Conservation (phyloP, 2,113 vertebrate genomes). For the Vulpes lagopus region DNA sequence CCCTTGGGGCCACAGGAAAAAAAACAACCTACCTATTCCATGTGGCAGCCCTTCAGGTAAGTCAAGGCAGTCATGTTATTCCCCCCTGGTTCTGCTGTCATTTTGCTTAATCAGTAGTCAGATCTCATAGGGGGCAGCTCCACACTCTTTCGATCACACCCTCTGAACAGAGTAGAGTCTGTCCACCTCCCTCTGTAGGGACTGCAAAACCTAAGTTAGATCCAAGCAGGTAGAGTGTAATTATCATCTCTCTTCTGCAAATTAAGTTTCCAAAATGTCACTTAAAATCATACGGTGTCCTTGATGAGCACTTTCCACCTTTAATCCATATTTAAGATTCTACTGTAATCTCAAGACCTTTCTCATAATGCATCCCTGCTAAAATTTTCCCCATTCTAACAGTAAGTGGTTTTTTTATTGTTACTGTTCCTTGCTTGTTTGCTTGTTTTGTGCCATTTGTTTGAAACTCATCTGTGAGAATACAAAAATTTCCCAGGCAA, state of each 20-base stretch:
- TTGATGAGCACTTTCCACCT: neutral
- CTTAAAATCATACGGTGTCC: neutral
- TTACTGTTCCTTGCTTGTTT: neutral
- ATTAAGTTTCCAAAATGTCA: too few species aligned
- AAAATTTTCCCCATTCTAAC: neutral
- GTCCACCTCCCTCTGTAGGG: neutral
- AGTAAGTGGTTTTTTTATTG: neutral
- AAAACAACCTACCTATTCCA: neutral
- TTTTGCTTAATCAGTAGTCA: neutral
- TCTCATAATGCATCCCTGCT: neutral
- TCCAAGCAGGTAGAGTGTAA: neutral
- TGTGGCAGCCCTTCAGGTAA: neutral
- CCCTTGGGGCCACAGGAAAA: neutral
- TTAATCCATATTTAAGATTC: neutral
- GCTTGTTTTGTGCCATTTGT: neutral
- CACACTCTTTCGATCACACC: neutral
- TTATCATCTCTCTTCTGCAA: neutral
- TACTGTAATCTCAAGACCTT: neutral
- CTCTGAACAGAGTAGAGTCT: neutral
- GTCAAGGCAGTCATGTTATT: neutral
- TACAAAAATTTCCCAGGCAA: neutral
- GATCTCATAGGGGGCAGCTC: neutral
- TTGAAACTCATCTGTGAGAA: neutral
- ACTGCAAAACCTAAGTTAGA: neutral
- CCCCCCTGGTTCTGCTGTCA: neutral